These are phyloP conservation scores for Coracias cyanogaster DNA, from an alignment of 2,797 vertebrate genomes.

Conservation along the genomic window DNA sequence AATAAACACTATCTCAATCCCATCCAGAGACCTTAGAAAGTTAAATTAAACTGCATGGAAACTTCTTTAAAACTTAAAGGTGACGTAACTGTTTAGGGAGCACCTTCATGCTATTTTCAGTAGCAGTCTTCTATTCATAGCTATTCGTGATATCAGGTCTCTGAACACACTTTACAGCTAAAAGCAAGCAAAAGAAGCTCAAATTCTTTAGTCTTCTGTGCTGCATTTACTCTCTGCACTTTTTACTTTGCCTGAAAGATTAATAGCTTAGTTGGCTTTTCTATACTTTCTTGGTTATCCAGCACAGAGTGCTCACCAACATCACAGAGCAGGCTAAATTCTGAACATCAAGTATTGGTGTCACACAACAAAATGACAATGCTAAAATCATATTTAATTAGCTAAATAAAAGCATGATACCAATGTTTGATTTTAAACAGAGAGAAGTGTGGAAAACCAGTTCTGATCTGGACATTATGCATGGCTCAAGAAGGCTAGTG, in stretches of 20 bases:
- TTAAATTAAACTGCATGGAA: background rate
- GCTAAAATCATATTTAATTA: background rate
- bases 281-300: background rate
- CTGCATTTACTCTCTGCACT: background rate
- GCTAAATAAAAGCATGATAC: background rate
- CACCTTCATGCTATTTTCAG: background rate
- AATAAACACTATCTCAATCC: background rate
- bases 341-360: background rate
- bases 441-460: background rate
- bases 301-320: background rate
- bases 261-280: background rate
- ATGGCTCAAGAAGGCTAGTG: background rate
- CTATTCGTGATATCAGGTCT: background rate
- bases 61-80: background rate
- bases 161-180: background rate
- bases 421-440: background rate
- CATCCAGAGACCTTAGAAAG: background rate
- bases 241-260: background rate
- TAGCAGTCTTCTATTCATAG: background rate
- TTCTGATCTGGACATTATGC: background rate
- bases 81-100: background rate
- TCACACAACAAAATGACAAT: background rate
- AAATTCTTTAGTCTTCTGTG: background rate
- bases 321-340: background rate
- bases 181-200: background rate